phyloP scores from a whole-genome alignment of 1,140 invertebrate genomes.

The Leptopilina clavipes region DNA sequence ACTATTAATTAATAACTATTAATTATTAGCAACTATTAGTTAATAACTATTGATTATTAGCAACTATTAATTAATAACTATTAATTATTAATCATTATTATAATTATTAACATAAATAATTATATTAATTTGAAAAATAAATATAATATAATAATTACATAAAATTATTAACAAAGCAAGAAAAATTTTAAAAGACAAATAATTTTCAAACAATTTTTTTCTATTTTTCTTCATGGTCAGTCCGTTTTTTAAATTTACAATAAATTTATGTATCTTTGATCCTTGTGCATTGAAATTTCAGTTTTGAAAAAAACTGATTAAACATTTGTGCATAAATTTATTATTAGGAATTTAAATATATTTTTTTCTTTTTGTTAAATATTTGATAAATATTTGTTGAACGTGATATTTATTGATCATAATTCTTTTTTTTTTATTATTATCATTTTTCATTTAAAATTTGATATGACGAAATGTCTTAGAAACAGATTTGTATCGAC shows the following conservation, averaged over 20 bases:
- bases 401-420: neutral
- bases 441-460: slow-evolving; percentile 16
- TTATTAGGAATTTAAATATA: neutral
- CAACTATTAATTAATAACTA: too few relatives aligned
- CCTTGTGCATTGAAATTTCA: neutral
- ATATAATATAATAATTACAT: neutral
- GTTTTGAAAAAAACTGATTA: neutral
- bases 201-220: neutral
- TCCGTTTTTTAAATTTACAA: neutral
- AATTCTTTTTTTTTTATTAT: neutral
- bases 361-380: neutral
- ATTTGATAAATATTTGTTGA: neutral
- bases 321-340: too few relatives aligned
- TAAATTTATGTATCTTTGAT: too few relatives aligned
- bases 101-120: too few relatives aligned
- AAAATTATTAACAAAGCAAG: neutral
- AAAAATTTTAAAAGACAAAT: neutral
- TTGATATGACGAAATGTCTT: neutral
- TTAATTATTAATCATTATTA: too few relatives aligned
- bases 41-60: too few relatives aligned
- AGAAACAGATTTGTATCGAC: slow-evolving; percentile 3
- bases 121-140: too few relatives aligned
- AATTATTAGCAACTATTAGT: too few relatives aligned
- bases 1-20: too few relatives aligned
- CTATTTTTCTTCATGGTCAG: neutral